phyloP scores from a whole-genome alignment of 2,797 vertebrate species.

The Pangasius larnaudii region DNA sequence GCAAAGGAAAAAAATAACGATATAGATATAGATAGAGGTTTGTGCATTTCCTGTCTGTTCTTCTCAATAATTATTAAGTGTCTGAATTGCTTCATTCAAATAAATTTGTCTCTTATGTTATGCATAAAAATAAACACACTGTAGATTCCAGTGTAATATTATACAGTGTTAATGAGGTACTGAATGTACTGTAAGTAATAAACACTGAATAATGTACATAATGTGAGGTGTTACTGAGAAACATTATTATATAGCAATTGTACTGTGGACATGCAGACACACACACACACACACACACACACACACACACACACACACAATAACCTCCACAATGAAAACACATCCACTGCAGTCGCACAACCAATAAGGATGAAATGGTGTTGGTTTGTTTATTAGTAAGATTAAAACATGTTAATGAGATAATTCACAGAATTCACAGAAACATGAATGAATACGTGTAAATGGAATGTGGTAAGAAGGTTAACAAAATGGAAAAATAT shows the following conservation, averaged over 20 bases:
- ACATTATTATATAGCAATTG: not conserved
- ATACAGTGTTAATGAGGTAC: not conserved
- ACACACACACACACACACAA: slow-evolving; percentile 7
- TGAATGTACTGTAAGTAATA: not conserved
- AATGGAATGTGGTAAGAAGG: not conserved
- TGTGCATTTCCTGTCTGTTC: not conserved
- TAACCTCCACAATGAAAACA: not conserved
- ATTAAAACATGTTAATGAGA: slow-evolving; percentile 26
- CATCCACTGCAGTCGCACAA: slow-evolving; percentile 15
- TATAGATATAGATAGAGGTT: too few species aligned
- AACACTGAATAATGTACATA: not conserved
- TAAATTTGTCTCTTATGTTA: not conserved
- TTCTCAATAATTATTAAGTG: not conserved
- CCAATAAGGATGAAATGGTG: slow-evolving; percentile 19
- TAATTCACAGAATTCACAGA: slow-evolving; percentile 20
- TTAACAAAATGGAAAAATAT: not conserved
- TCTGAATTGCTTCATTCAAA: not conserved
- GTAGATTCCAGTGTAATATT: not conserved
- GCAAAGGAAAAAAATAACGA: not conserved
- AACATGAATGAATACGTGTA: not conserved
- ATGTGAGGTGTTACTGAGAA: not conserved
- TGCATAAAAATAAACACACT: not conserved
- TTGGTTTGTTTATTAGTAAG: slow-evolving; percentile 46
- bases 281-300: too few species aligned
- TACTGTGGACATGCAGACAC: not conserved